Conservation (phyloP, 2,888 invertebrate genomes). For the Ferrisia virgata region DNA sequence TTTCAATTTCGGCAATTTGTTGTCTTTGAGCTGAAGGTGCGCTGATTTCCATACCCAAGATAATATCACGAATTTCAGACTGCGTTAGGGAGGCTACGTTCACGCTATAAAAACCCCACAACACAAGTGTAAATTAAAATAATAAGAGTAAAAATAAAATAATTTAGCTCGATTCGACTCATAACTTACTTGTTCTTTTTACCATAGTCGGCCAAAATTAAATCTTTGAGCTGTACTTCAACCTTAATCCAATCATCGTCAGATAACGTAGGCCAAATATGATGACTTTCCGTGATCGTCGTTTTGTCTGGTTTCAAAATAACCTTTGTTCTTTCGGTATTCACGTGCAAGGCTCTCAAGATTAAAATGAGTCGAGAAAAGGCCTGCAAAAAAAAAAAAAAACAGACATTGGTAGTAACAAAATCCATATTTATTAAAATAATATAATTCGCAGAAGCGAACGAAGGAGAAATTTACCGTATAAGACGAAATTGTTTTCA, state of each 20-base stretch:
- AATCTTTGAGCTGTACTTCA: conserved; percentile 95
- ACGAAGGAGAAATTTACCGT: conserved; percentile 62
- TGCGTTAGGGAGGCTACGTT: conserved; percentile 98
- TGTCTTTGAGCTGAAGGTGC: conserved; percentile 98
- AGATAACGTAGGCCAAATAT: conserved; percentile 96
- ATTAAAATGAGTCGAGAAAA: conserved; percentile 97
- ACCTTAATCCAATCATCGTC: conserved; percentile 99
- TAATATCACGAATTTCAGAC: conserved; percentile 96
- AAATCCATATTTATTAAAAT: no score
- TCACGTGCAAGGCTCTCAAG: conserved; percentile 93
- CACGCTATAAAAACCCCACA: conserved; percentile 70
- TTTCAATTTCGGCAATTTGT: conserved; percentile 99
- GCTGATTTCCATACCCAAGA: conserved; percentile 86
- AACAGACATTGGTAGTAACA: no score
- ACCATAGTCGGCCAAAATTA: conserved; percentile 98
- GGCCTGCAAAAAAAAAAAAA: conserved; percentile 60
- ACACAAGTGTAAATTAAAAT: background rate
- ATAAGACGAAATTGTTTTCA: conserved; percentile 98
- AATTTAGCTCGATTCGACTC: background rate
- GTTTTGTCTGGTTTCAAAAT: conserved; percentile 98
- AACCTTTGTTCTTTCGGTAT: conserved; percentile 98
- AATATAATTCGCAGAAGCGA: no score
- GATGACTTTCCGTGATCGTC: conserved; percentile 97
- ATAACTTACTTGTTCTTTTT: conserved; percentile 91
- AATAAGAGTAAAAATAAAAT: background rate